These are phyloP conservation scores for Ryuthela nishihirai DNA, from an alignment of 2,888 invertebrate genomes.

Conservation along the genomic window DNA sequence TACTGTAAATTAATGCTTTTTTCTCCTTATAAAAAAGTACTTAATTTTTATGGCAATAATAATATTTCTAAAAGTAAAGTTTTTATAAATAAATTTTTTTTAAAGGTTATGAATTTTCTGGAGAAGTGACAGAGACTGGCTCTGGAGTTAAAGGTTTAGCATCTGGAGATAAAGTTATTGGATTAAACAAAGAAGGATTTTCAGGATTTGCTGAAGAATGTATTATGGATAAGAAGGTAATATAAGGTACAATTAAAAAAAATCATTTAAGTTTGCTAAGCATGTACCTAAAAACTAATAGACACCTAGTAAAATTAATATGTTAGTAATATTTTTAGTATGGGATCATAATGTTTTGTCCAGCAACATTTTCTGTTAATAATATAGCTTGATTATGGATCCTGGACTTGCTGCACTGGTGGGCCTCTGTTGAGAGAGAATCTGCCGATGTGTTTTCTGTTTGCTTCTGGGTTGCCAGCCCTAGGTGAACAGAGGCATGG, in stretches of 20 bases:
- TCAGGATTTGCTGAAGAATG: conserved; percentile 63
- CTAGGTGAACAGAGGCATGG: no score
- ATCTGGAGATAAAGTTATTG: conserved; percentile 61
- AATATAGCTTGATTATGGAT: no score
- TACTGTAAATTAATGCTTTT: no score
- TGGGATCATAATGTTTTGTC: no score
- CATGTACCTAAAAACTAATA: background rate
- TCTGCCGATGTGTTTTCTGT: no score
- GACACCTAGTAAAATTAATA: no score
- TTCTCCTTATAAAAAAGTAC: background rate
- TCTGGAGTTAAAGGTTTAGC: conserved; percentile 53
- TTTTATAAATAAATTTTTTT: background rate
- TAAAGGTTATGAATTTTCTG: conserved; percentile 59
- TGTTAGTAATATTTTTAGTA: no score
- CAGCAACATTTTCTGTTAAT: no score
- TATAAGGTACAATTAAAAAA: no score
- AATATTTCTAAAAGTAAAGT: background rate
- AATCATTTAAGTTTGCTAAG: background rate
- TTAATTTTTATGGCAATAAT: background rate
- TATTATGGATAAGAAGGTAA: conserved; percentile 51
- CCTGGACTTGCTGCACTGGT: no score
- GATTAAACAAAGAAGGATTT: conserved; percentile 56
- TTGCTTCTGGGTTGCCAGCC: no score
- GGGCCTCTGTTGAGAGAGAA: no score
- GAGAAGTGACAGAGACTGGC: conserved; percentile 60